Base-by-base conservation (phyloP, 2,888 invertebrate genomes). In the Tiphia femorata region DNA sequence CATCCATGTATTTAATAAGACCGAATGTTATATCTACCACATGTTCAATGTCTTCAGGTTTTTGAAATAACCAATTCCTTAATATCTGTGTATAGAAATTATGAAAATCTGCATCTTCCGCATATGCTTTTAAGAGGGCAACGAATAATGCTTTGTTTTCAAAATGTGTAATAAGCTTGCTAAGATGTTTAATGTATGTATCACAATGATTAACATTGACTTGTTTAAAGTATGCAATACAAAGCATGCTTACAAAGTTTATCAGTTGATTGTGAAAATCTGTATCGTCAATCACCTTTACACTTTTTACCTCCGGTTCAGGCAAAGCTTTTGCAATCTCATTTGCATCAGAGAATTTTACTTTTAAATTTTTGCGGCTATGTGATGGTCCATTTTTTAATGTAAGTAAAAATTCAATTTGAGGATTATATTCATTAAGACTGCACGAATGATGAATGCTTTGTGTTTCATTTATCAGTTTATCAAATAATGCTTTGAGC, bases 11-110 rank as follows among this genome's bases (percentile, higher is more conserved):
- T 25, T 84, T 84, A 55, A 90, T 75, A 43, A 91, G 73, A 53
- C 88, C 84, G 77, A 93, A 92, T 41, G 89, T 83, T 8, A 92
- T 82, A 70, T 90, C 88, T 1, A 91, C 84, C 1, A 90, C 82
- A 25, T 86, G 77, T 61, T 86, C 86, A 30, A 86, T 86, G 16
- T 87, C 83, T 66, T 87, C 86, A 0, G 84, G 77, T 43, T 86
- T 86, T 0, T 84, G 83, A 0, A 81, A 67, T 46, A 91, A 79
- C 88, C 90, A 89, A 0, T 63, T 68, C 17, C 79, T 76, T 49
- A 87, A 67, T 56, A 79, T 80, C 1, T 75, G 70, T 12, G 85
- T 79, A 53, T 86, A 87, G 57, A 87, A 78, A 5, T 70, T 63
- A 1, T 75, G 62, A n/a, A 82, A 70, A 57, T 70, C 67, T 0